Evolutionary conservation across 2,888 invertebrate species (phyloP).

Genomic region (Galeruca laticollis): DNA sequence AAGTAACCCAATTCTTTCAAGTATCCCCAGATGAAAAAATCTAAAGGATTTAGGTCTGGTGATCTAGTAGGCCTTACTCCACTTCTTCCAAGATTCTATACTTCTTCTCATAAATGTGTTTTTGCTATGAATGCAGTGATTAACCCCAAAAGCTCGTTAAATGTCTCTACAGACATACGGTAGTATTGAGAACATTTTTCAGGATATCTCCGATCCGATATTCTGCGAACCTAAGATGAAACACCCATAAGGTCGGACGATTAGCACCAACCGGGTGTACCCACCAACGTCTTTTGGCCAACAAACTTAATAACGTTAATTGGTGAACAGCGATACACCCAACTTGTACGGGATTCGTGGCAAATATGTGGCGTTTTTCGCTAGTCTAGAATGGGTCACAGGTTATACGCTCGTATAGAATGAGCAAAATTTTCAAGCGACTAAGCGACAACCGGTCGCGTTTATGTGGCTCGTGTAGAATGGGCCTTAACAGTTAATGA

Average conservation of each 20-base stretch:
- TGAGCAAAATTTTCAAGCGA: too few relatives aligned
- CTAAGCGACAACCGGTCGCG: too few relatives aligned
- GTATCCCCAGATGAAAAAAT: too few relatives aligned
- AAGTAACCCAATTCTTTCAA: too few relatives aligned
- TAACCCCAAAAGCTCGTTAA: conserved; percentile 12
- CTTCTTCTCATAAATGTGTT: conserved; percentile 12
- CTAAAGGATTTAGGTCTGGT: too few relatives aligned
- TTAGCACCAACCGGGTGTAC: not conserved
- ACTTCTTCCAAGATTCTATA: too few relatives aligned
- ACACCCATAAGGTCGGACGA: not conserved
- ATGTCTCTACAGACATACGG: conserved; percentile 5
- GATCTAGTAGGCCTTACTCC: too few relatives aligned
- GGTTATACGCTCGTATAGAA: too few relatives aligned
- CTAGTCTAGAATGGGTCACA: too few relatives aligned
- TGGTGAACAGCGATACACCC: not conserved
- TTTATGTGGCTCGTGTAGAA: too few relatives aligned
- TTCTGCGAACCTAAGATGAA: not conserved
- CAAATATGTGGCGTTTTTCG: too few relatives aligned
- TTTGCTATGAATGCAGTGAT: not conserved
- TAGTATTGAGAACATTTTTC: conserved; percentile 8
- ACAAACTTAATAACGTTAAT: not conserved
- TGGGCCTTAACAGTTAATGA: too few relatives aligned
- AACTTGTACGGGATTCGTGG: not conserved
- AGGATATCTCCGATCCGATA: not conserved
- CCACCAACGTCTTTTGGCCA: conserved; percentile 2